Evolutionary conservation across 1,140 invertebrate genomes (phyloP), one percentile per base, ranked within the genome.

Genomic region (Drosophila sturtevanti): DNA sequence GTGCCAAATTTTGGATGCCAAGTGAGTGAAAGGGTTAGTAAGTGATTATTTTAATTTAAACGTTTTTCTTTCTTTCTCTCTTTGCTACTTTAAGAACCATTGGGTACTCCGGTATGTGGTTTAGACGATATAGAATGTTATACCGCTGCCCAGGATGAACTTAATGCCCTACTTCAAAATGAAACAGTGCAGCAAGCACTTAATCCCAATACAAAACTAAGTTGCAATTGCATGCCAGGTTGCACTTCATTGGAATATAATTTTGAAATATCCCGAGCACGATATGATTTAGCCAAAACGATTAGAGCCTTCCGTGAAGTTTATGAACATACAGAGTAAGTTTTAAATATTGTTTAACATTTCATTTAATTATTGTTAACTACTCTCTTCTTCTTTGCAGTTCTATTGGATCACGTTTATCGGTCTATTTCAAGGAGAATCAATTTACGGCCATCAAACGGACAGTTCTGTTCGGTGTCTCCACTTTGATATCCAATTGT

Each of bases 1-100:
- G 95, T 72, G 94, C 95, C 22, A 93, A 94, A 65, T 95, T 94
- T 76, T 94, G 94, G 82, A 95, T 95, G 94, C 95, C 95, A 58
- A 93, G 95, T 95, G 89, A 93, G 70, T 55, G 5, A 21, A 22
- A 2, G 27, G 7, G 27, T 10, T 4, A 18, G 1, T 16, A 38
- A 0, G n/a, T 21, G 21, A 7, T 59, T 11, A 0, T 12, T 16
- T 16, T 10, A 34, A 31, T 55, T 24, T 1, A 22, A 27, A 21
- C 44, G n/a, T 12, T 21, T 56, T 27, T 21, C 55, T 27, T n/a
- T 21, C 11, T 10, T 22, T 27, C 38, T 54, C 1, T 44, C 2
- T 4, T 41, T 54, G 3, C 24, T 3, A 2, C 10, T 21, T 11
- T 3, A 21, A 91, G 90, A 91, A 52, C 87, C 87, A 4, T 34